phyloP scores from a whole-genome alignment of 2,888 invertebrate species.

The Platycnemis pennipes region DNA sequence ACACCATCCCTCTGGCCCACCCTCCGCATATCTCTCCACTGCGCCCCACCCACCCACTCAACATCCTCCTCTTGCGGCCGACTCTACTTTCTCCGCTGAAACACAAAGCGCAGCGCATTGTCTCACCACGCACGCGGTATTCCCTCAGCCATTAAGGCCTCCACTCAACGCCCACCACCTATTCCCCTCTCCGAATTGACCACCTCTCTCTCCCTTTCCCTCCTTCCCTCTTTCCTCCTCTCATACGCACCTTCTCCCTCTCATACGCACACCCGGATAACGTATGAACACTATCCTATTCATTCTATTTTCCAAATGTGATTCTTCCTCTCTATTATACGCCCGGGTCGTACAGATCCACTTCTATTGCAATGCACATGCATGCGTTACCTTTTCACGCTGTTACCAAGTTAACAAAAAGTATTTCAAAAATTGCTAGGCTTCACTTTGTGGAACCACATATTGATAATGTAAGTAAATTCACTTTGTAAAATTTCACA shows the following conservation, averaged over 20 bases:
- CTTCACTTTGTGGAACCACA: no score
- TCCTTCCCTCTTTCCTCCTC: not conserved
- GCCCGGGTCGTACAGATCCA: not conserved
- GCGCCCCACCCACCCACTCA: not conserved
- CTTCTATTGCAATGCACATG: not conserved
- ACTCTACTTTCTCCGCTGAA: conserved; percentile 48
- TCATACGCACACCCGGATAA: not conserved
- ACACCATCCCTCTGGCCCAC: conserved; percentile 34
- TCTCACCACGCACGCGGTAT: not conserved
- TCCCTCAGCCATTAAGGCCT: conserved; percentile 24
- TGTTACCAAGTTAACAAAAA: no score
- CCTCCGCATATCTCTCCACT: conserved; percentile 8
- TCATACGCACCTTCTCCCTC: not conserved
- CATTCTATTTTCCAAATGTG: not conserved
- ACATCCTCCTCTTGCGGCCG: conserved; percentile 11
- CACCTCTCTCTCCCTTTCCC: not conserved
- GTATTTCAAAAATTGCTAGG: no score
- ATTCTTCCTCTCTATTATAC: not conserved
- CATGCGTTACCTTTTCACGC: not conserved
- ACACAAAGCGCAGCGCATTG: conserved; percentile 50
- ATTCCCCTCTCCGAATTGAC: not conserved
- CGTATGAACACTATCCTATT: not conserved
- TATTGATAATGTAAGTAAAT: no score
- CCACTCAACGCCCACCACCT: not conserved
- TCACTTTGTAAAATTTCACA: no score